A percentile compares a stretch with the other conserved stretches of the same genome.
Conservation (phyloP, 2,113 vertebrate genomes). For the Oenanthe oenanthe region DNA sequence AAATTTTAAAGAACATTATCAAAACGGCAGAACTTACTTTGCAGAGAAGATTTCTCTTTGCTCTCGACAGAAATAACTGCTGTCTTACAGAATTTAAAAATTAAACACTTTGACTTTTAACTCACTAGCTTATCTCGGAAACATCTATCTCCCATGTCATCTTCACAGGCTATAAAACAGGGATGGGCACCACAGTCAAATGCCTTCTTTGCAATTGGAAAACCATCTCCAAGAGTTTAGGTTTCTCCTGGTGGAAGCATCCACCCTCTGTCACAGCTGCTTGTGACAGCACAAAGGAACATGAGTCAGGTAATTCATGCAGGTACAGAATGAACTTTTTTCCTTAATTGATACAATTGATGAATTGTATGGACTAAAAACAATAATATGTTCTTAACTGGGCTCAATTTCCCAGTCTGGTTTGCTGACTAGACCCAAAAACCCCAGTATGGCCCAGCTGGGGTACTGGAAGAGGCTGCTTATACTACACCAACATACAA, state of each 20-base stretch:
- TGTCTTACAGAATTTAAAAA: neutral
- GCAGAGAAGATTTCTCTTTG: neutral
- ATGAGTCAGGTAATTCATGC: neutral
- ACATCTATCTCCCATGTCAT: neutral
- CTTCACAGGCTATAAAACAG: conserved; percentile 39
- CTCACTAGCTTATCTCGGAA: conserved; percentile 25
- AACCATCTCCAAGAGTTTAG: neutral
- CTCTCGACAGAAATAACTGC: neutral
- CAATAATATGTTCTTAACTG: neutral
- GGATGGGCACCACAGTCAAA: conserved; percentile 9
- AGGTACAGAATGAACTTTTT: neutral
- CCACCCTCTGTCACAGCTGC: neutral
- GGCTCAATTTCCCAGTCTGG: neutral
- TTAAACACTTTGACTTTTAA: conserved; percentile 19
- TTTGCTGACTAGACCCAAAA: neutral
- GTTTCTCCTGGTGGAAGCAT: neutral
- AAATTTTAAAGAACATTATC: neutral
- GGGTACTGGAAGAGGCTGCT: neutral
- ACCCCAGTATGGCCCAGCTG: neutral
- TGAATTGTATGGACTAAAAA: neutral
- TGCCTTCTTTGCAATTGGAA: neutral
- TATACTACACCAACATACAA: fast-evolving
- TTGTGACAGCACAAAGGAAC: neutral
- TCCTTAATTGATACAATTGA: neutral
- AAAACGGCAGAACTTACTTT: neutral